Evolutionary conservation across 2,888 invertebrate genomes (phyloP).

Genomic region (Pyralis farinalis): DNA sequence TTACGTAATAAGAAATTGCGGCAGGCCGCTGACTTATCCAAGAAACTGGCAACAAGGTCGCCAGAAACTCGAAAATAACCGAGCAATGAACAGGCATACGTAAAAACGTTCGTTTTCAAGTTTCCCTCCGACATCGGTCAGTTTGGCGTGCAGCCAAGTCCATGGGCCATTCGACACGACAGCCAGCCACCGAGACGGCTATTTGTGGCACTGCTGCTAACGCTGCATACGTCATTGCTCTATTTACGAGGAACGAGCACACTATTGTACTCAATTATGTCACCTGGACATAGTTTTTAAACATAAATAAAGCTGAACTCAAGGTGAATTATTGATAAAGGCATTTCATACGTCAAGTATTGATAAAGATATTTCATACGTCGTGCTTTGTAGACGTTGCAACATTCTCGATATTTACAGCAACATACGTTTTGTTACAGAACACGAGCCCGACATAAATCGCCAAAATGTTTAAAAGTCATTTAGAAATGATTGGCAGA

Average conservation of each 20-base stretch:
- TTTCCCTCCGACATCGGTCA: slow-evolving; percentile 52
- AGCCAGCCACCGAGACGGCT: slow-evolving; percentile 61
- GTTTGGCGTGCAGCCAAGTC: slow-evolving; percentile 61
- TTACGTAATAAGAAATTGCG: slow-evolving; percentile 57
- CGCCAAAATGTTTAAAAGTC: slow-evolving; percentile 93
- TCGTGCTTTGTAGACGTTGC: neutral
- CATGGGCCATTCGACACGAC: slow-evolving; percentile 62
- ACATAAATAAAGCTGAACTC: slow-evolving; percentile 32
- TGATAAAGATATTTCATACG: slow-evolving; percentile 2
- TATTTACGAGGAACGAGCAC: slow-evolving; percentile 64
- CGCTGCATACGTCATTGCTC: slow-evolving; percentile 69
- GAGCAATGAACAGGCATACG: slow-evolving; percentile 65
- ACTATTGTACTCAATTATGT: slow-evolving; percentile 68
- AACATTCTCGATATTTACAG: slow-evolving; percentile 8
- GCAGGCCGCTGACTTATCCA: slow-evolving; percentile 59
- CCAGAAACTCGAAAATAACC: slow-evolving; percentile 65
- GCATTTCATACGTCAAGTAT: neutral
- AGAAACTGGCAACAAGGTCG: slow-evolving; percentile 68
- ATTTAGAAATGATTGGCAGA: slow-evolving; percentile 96
- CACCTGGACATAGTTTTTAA: slow-evolving; percentile 55
- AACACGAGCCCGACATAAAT: slow-evolving; percentile 89
- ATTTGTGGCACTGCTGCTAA: slow-evolving; percentile 67
- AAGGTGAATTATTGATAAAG: slow-evolving; percentile 44
- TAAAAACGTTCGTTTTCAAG: slow-evolving; percentile 71
- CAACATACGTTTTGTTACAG: slow-evolving; percentile 66